Conservation (phyloP, 1,140 invertebrate genomes). For the Drosophila pseudoobscura region DNA sequence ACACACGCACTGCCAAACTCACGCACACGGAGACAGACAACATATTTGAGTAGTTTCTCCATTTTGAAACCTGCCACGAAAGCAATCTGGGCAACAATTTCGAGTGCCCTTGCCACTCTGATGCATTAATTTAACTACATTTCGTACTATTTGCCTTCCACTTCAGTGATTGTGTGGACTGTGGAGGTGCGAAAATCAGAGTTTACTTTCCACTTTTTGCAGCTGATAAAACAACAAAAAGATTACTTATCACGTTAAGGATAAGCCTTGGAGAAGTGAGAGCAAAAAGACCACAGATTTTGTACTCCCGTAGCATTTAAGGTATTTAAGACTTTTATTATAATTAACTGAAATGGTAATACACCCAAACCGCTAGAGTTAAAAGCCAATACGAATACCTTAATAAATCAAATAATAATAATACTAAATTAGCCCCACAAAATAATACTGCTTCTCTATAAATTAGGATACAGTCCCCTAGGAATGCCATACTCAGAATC, state of each 20-base stretch:
- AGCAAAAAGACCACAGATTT: too few species aligned
- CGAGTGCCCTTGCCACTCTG: constrained; percentile 20
- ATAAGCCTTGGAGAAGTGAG: too few species aligned
- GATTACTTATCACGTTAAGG: too few species aligned
- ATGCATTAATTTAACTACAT: constrained; percentile 26
- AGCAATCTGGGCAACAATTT: constrained; percentile 9
- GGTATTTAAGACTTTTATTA: too few species aligned
- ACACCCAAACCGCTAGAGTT: too few species aligned
- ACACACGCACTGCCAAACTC: not conserved
- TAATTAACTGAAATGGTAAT: too few species aligned
- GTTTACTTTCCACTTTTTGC: constrained; percentile 15
- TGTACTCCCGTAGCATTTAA: too few species aligned
- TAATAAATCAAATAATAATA: too few species aligned
- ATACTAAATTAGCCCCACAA: not conserved
- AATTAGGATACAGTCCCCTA: constrained; percentile 5
- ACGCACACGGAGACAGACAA: not conserved
- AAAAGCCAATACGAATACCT: too few species aligned
- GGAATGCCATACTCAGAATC: constrained; percentile 7
- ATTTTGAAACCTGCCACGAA: constrained; percentile 5
- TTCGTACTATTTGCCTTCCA: constrained; percentile 21
- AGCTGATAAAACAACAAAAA: too few species aligned
- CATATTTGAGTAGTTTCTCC: constrained; percentile 23
- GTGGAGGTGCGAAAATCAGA: not conserved
- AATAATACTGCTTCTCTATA: not conserved
- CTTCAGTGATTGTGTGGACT: not conserved